Conservation (phyloP, 2,113 vertebrate genomes). For the Choloepus hoffmanni region DNA sequence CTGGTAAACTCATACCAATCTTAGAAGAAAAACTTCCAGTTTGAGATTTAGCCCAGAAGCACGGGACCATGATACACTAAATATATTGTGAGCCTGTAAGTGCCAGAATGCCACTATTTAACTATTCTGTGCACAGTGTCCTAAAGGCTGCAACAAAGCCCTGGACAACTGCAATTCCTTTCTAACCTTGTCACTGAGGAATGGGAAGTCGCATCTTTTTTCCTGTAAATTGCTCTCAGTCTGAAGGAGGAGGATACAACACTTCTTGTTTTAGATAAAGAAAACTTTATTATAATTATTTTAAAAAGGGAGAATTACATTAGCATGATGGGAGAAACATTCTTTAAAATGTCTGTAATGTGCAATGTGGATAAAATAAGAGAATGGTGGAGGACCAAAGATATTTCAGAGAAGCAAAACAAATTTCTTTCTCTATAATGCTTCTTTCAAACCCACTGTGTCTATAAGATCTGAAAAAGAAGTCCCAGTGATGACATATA, state of each 20-base stretch:
- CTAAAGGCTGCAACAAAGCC: neutral
- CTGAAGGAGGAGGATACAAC: neutral
- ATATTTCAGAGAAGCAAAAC: constrained; percentile 46
- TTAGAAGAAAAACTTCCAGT: neutral
- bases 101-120: neutral
- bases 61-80: neutral
- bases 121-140: neutral
- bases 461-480: constrained; percentile 50
- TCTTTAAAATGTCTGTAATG: constrained; percentile 38
- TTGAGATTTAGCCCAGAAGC: neutral
- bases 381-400: constrained; percentile 30
- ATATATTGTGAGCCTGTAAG: neutral
- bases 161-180: neutral
- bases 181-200: neutral
- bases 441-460: neutral
- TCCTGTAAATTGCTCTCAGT: neutral
- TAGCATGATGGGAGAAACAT: neutral
- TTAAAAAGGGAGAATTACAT: constrained; percentile 8
- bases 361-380: constrained; percentile 3
- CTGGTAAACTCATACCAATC: too few relatives aligned
- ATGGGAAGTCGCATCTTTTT: neutral
- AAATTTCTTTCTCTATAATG: neutral
- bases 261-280: constrained; percentile 27
- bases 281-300: constrained; percentile 24
- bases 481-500: neutral